Percentiles rank a stretch among this genome's conserved stretches.
These are phyloP conservation scores for Pollenia griseotomentosa DNA, from an alignment of 2,888 invertebrate genomes.

Conservation along the genomic window DNA sequence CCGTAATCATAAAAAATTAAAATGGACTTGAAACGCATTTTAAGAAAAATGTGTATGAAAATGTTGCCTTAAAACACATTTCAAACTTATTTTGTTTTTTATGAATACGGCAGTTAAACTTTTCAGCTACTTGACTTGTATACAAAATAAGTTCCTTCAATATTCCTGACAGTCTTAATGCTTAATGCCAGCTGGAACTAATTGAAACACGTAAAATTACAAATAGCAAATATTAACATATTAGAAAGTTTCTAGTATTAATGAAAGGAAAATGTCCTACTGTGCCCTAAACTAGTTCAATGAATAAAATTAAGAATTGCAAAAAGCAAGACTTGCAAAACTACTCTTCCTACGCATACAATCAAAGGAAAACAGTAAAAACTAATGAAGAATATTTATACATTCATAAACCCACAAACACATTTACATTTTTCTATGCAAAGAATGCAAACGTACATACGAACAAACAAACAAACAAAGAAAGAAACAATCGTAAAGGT, in stretches of 20 bases:
- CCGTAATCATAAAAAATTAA: too few species aligned
- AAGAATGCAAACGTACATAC: background rate
- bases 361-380: conserved; percentile 39
- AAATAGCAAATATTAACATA: background rate
- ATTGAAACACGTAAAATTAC: background rate
- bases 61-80: too few species aligned
- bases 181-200: background rate
- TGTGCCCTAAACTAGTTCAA: conserved; percentile 20
- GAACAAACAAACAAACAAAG: conserved; percentile 19
- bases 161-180: too few species aligned
- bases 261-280: conserved; percentile 17
- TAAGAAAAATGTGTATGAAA: too few species aligned
- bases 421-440: conserved; percentile 1
- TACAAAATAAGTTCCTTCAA: too few species aligned
- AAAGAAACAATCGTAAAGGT: conserved; percentile 10
- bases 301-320: conserved; percentile 23
- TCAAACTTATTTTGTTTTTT: too few species aligned
- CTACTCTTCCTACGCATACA: conserved; percentile 6
- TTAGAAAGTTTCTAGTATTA: background rate
- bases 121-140: too few species aligned
- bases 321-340: conserved; percentile 14
- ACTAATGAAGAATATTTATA: conserved; percentile 60
- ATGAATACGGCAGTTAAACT: too few species aligned
- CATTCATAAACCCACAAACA: conserved; percentile 26
- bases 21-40: too few species aligned